Evolutionary conservation across 2,888 invertebrate species (phyloP).

Genomic region (Andrena praecox): DNA sequence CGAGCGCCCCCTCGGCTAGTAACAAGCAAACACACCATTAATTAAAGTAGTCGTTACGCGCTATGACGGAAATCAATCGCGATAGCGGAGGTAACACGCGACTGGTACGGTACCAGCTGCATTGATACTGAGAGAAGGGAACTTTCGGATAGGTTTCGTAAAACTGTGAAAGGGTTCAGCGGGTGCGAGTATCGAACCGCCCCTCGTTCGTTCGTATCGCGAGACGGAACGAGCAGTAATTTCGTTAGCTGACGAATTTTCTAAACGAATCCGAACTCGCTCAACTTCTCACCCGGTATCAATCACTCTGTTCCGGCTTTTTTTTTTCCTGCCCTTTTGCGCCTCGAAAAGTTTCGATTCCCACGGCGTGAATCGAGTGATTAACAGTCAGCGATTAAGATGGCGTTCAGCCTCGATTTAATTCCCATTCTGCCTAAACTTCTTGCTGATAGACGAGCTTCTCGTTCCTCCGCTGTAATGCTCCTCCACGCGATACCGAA

Average conservation of each 20-base stretch:
- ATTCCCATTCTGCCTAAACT: conserved; percentile 31
- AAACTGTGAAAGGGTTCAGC: conserved; percentile 64
- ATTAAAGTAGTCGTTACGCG: conserved; percentile 54
- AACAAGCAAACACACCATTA: conserved; percentile 39
- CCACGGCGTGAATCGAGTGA: conserved; percentile 63
- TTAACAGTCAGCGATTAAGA: conserved; percentile 68
- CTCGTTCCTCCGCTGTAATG: not conserved
- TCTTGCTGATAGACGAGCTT: conserved; percentile 24
- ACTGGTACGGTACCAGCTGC: conserved; percentile 84
- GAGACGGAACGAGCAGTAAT: conserved; percentile 61
- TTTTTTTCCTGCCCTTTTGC: conserved; percentile 36
- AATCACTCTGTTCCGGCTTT: conserved; percentile 59
- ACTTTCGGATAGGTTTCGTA: conserved; percentile 76
- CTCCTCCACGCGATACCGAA: not conserved
- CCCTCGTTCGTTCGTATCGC: conserved; percentile 39
- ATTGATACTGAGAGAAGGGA: conserved; percentile 76
- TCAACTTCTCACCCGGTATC: conserved; percentile 65
- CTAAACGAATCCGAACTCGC: conserved; percentile 66
- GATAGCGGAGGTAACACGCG: conserved; percentile 81
- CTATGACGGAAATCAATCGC: conserved; percentile 73
- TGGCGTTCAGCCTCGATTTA: conserved; percentile 57
- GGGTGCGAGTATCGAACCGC: conserved; percentile 46
- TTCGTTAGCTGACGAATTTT: conserved; percentile 70
- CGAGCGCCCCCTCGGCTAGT: not conserved
- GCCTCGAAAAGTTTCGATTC: conserved; percentile 62